Evolutionary conservation across 2,888 invertebrate genomes (phyloP).

Genomic region (Cantharis nigra): DNA sequence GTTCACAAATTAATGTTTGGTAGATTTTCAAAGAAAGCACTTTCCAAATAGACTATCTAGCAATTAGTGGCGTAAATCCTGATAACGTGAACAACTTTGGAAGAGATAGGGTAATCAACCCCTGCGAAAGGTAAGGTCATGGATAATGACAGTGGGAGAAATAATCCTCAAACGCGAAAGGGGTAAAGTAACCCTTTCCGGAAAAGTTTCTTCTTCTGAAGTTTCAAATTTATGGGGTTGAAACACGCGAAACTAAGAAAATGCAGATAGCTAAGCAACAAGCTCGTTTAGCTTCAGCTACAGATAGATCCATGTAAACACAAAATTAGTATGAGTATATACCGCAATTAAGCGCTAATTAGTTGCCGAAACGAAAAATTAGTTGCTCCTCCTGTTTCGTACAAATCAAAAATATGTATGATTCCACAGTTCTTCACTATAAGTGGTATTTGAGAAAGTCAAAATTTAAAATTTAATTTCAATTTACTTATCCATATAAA

Average conservation of each 20-base stretch:
- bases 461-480: too few relatives aligned
- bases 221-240: not conserved
- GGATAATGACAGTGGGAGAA: constrained; percentile 16
- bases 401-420: too few relatives aligned
- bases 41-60: not conserved
- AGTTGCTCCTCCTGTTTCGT: too few relatives aligned
- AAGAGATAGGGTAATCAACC: constrained; percentile 15
- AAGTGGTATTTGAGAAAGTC: too few relatives aligned
- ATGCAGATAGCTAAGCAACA: not conserved
- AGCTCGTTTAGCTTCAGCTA: too few relatives aligned
- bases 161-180: not conserved
- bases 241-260: not conserved
- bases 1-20: not conserved
- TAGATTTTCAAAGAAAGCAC: not conserved
- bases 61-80: not conserved
- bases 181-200: not conserved
- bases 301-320: too few relatives aligned
- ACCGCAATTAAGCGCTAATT: too few relatives aligned
- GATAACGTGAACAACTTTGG: constrained; percentile 11
- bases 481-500: too few relatives aligned
- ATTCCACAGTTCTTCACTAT: too few relatives aligned
- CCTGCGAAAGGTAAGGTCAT: constrained; percentile 8
- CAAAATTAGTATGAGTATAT: too few relatives aligned
- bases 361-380: too few relatives aligned
- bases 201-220: not conserved